These are phyloP conservation scores for Orthosia incerta DNA, from an alignment of 2,888 invertebrate genomes.

Conservation along the genomic window DNA sequence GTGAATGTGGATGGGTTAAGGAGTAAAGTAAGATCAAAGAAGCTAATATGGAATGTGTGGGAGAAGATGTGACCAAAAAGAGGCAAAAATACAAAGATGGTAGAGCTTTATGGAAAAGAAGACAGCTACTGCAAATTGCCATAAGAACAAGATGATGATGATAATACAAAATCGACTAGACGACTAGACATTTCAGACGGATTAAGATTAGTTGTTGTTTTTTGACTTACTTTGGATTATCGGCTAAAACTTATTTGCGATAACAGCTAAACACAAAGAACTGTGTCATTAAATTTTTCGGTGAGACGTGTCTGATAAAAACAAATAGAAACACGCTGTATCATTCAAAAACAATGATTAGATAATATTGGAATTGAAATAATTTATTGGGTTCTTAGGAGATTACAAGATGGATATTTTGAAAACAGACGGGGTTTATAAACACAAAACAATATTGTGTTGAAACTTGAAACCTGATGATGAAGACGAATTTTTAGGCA, in stretches of 20 bases:
- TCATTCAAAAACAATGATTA: constrained; percentile 48
- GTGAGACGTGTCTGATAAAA: constrained; percentile 20
- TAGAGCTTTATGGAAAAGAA: background rate
- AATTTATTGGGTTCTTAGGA: constrained; percentile 24
- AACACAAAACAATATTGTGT: constrained; percentile 12
- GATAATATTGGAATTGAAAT: constrained; percentile 39
- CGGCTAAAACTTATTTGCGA: background rate
- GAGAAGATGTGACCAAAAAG: background rate
- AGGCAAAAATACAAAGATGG: background rate
- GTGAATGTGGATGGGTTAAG: background rate
- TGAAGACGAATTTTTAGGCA: background rate
- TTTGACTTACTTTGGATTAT: background rate
- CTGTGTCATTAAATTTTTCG: constrained; percentile 4
- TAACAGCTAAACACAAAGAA: constrained; percentile 8
- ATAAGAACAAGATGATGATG: background rate
- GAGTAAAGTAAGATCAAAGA: background rate
- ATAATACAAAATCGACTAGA: background rate
- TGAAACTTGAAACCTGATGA: background rate
- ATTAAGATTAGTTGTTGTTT: constrained; percentile 17
- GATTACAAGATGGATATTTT: constrained; percentile 49
- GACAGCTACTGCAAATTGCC: background rate
- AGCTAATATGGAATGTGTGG: background rate
- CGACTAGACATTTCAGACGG: background rate
- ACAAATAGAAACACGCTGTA: background rate
- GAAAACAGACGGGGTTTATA: constrained; percentile 48